These are phyloP conservation scores for Dendrolimus kikuchii DNA, from an alignment of 1,140 invertebrate species.

Conservation along the genomic window DNA sequence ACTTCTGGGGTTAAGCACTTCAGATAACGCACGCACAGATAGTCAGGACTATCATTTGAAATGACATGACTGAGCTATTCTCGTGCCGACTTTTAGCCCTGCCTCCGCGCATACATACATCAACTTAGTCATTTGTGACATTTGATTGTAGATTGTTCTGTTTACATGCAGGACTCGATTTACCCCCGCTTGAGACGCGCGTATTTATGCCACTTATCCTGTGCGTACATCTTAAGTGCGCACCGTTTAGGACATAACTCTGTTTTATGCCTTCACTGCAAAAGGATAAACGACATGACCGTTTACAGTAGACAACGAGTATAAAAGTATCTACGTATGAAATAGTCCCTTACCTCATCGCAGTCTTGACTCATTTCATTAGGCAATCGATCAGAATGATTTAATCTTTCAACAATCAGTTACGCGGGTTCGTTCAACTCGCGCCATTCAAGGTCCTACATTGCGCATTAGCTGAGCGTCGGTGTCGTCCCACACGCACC, in stretches of 20 bases:
- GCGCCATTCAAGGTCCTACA: conserved; percentile 40
- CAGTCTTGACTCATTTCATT: conserved; percentile 21
- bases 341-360: conserved; percentile 17
- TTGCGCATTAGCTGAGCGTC: conserved; percentile 44
- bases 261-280: conserved; percentile 17
- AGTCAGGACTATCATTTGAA: conserved; percentile 25
- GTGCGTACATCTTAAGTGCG: conserved; percentile 26
- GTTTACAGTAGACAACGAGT: conserved; percentile 3
- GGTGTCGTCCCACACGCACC: conserved; percentile 31
- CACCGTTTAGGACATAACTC: conserved; percentile 20
- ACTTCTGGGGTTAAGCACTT: conserved; percentile 18
- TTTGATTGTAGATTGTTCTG: conserved; percentile 56
- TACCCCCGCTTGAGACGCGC: conserved; percentile 15
- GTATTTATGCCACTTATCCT: conserved; percentile 22
- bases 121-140: conserved; percentile 45
- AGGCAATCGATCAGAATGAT: conserved; percentile 40
- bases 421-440: conserved; percentile 41
- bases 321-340: conserved; percentile 7
- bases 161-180: conserved; percentile 35
- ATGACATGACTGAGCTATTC: conserved; percentile 42
- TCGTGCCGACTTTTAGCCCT: conserved; percentile 15
- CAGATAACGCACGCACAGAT: conserved; percentile 30
- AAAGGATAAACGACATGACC: conserved; percentile 17
- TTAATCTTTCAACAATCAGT: conserved; percentile 26
- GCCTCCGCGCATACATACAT: conserved; percentile 33